Percentiles rank a stretch among this genome's conserved stretches.
Conservation (phyloP, 2,113 vertebrate genomes). For the Percopsis transmontana region DNA sequence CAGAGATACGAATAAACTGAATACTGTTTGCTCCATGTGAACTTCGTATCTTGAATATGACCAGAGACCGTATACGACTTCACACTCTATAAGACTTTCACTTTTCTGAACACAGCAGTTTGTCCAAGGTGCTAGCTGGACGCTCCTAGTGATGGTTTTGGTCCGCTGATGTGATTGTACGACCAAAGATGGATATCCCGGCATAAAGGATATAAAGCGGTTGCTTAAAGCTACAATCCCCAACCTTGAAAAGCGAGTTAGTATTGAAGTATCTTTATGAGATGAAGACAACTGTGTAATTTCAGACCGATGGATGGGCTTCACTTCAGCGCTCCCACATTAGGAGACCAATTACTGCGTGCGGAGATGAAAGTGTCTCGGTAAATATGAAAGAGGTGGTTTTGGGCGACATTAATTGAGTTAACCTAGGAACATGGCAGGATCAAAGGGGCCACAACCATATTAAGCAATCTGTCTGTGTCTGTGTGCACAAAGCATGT, state of each 20-base stretch:
- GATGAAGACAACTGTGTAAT: slow-evolving; percentile 67
- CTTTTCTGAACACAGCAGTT: slow-evolving; percentile 12
- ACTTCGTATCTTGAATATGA: too few relatives aligned
- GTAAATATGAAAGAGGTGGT: slow-evolving; percentile 77
- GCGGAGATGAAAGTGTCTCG: slow-evolving; percentile 66
- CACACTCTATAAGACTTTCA: too few relatives aligned
- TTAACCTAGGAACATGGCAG: slow-evolving; percentile 70
- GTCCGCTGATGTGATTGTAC: slow-evolving; percentile 51
- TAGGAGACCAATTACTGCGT: slow-evolving; percentile 72
- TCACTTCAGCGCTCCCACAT: slow-evolving; percentile 67
- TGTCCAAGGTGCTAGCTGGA: slow-evolving; percentile 15
- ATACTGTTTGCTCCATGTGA: too few relatives aligned
- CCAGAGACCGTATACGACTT: too few relatives aligned
- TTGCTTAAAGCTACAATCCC: slow-evolving; percentile 75
- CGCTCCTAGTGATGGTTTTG: slow-evolving; percentile 32
- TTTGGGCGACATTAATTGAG: slow-evolving; percentile 76
- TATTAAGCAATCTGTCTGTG: slow-evolving; percentile 81
- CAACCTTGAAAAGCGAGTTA: slow-evolving; percentile 73
- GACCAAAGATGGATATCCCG: slow-evolving; percentile 56
- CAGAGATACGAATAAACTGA: too few relatives aligned
- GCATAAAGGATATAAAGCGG: slow-evolving; percentile 58
- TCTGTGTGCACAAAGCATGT: slow-evolving; percentile 62
- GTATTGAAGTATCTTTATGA: slow-evolving; percentile 83
- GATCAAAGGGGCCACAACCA: slow-evolving; percentile 63
- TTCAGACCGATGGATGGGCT: slow-evolving; percentile 70